Evolutionary conservation across 1,140 invertebrate genomes (phyloP), one percentile per base, ranked within the genome.

Genomic region (Ceratoteleas bidentatus): DNA sequence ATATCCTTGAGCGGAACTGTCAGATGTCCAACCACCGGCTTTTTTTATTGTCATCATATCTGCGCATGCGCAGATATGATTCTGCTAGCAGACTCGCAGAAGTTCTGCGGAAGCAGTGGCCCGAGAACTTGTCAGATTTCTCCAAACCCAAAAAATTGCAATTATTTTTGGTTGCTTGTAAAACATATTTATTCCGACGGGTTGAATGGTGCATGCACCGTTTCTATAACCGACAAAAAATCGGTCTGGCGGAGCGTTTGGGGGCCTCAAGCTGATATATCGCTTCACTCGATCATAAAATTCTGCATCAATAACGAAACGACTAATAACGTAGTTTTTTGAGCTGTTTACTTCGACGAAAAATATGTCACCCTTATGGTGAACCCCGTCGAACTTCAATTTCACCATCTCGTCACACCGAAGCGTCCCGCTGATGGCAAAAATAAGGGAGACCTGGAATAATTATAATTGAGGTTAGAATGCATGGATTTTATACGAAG

Each of bases 111-210:
- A 62, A 62, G 24, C 50, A 45, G 14, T 73, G 58, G 6, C 58
- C 50, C 4, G 69, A 60, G 60, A 75, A 80, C 14, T 3, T 34
- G 9, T 16, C 10, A 9, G 16, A 4, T 45, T 77, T 43, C 0
- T 14, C 14, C 15, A 60, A 24, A 36, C 56, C 56, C 36, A 83
- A 40, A 69, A 66, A 80, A 36, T 47, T 34, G 80, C 60, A 32
- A 82, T 52, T 47, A 50, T 64, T 57, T 65, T 56, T 13, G 73
- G 61, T 57, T 73, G 56, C 15, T 32, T 57, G n/a, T 68, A 68
- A 15, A 79, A 68, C 15, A 57, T 74, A 32, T 79, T 79, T 13
- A 64, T 65, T 6, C 75, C 76, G 14, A 83, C 60, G 9, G 64
- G 61, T 69, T 79, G 64, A 45, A 49, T 32, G 6, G 57, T 62